These are phyloP conservation scores for Drosophila mimetica DNA, from an alignment of 2,888 invertebrate species.

Conservation along the genomic window DNA sequence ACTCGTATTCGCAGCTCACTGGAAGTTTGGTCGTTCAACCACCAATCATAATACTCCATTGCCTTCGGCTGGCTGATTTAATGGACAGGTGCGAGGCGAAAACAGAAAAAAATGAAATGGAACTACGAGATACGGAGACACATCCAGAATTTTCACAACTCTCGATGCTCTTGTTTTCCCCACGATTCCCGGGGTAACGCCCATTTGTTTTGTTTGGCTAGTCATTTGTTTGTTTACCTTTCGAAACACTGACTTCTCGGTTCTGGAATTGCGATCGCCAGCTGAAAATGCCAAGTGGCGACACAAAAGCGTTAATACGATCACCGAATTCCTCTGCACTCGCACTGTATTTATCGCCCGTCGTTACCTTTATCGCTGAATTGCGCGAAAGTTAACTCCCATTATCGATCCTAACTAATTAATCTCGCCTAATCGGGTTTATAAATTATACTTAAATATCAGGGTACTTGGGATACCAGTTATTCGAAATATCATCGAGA, in stretches of 20 bases:
- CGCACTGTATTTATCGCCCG: slow-evolving; percentile 28
- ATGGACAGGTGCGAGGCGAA: slow-evolving; percentile 74
- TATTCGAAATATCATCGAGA: background rate
- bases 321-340: slow-evolving; percentile 26
- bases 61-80: slow-evolving; percentile 38
- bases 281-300: slow-evolving; percentile 27
- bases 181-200: slow-evolving; percentile 60
- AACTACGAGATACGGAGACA: slow-evolving; percentile 62
- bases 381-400: slow-evolving; percentile 34
- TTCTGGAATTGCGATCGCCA: slow-evolving; percentile 23
- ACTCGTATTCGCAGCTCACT: slow-evolving; percentile 37
- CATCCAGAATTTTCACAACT: slow-evolving; percentile 57
- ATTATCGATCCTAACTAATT: slow-evolving; percentile 36
- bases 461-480: background rate
- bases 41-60: slow-evolving; percentile 59
- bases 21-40: slow-evolving; percentile 45
- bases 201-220: slow-evolving; percentile 75
- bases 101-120: slow-evolving; percentile 70
- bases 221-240: slow-evolving; percentile 73
- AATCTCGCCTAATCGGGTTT: slow-evolving; percentile 25
- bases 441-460: slow-evolving; percentile 9
- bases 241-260: slow-evolving; percentile 33
- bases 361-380: slow-evolving; percentile 29
- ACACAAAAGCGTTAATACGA: slow-evolving; percentile 38
- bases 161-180: slow-evolving; percentile 31